These are phyloP conservation scores for Ganaspis brasiliensis DNA, from an alignment of 2,888 invertebrate genomes.

Conservation along the genomic window DNA sequence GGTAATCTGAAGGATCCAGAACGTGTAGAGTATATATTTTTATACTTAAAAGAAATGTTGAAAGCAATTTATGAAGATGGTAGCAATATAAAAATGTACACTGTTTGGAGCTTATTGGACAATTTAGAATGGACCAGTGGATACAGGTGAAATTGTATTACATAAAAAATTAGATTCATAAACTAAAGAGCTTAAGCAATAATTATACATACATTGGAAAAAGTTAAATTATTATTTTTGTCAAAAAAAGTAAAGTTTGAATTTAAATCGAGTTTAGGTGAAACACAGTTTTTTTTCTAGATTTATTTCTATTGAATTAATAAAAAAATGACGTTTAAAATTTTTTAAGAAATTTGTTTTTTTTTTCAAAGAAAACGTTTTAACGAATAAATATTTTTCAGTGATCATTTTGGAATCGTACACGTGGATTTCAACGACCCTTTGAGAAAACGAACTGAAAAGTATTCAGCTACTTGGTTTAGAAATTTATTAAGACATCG, in stretches of 20 bases:
- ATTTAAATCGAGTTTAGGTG: too few species aligned
- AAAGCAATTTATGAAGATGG: too few species aligned
- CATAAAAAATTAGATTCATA: too few species aligned
- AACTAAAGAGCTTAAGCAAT: too few species aligned
- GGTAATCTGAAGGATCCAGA: conserved; percentile 63
- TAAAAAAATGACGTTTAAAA: too few species aligned
- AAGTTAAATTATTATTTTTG: too few species aligned
- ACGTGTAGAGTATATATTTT: conserved; percentile 73
- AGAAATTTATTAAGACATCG: not conserved
- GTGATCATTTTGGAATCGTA: not conserved
- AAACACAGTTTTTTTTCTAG: too few species aligned
- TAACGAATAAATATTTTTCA: not conserved
- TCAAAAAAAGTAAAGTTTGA: too few species aligned
- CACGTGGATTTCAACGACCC: not conserved
- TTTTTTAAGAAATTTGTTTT: too few species aligned
- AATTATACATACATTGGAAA: too few species aligned
- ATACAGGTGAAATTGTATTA: conserved; percentile 77
- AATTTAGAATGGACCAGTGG: conserved; percentile 81
- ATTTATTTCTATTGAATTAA: not conserved
- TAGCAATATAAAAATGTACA: conserved; percentile 80
- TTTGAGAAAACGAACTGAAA: not conserved
- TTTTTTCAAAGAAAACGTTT: too few species aligned
- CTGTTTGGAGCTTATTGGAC: too few species aligned
- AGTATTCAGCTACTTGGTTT: not conserved
- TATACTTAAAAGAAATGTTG: conserved; percentile 80